phyloP scores from a whole-genome alignment of 2,113 vertebrate genomes.

The Limnothrissa miodon region DNA sequence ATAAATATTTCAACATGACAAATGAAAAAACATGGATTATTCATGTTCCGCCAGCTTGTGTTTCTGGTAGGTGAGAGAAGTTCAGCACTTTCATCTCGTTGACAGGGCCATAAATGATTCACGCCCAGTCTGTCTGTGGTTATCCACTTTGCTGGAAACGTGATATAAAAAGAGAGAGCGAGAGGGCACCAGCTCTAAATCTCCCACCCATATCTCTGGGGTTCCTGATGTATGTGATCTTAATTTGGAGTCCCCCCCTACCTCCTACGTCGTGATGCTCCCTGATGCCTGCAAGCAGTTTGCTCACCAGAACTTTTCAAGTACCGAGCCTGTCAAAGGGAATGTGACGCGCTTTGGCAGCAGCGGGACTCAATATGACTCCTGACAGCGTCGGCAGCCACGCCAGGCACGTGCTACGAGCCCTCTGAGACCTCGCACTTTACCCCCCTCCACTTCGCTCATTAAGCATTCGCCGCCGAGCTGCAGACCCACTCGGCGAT shows the following conservation, averaged over 20 bases:
- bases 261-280: neutral
- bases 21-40: slow-evolving; percentile 28
- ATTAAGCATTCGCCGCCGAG: neutral
- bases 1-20: slow-evolving; percentile 33
- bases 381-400: neutral
- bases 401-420: neutral
- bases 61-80: slow-evolving; percentile 33
- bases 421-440: neutral
- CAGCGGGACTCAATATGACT: no score
- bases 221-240: neutral
- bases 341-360: neutral
- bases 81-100: slow-evolving; percentile 27
- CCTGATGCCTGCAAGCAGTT: neutral
- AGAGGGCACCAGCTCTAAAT: neutral
- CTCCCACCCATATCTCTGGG: neutral
- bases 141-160: slow-evolving; percentile 6
- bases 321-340: neutral
- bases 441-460: neutral
- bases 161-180: neutral
- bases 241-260: neutral
- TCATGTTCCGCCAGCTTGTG: slow-evolving; percentile 22
- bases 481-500: neutral
- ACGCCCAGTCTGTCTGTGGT: slow-evolving; percentile 23
- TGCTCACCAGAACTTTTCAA: neutral
- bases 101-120: slow-evolving; percentile 35